Base-by-base conservation (phyloP, 2,113 vertebrate species). In the Smithornis capensis region DNA sequence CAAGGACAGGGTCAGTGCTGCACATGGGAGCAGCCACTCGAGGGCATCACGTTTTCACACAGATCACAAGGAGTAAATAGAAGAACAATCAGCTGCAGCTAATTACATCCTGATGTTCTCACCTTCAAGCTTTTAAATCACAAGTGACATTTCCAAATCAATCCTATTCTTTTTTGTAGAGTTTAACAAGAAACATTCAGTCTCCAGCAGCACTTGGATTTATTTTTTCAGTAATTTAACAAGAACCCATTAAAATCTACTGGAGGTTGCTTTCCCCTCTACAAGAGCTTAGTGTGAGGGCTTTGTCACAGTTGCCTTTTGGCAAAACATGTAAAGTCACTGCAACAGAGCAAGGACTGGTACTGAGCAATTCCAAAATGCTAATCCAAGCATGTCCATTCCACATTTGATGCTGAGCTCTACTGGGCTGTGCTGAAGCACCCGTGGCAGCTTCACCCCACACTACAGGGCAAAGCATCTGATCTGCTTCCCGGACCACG, bases 121-220 rank as follows among this genome's bases (percentile, higher is more conserved):
- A 89, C 89, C 76, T 77, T 69, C 62, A 55, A 91, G 85, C 73
- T 89, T 88, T 90, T 83, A 83, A 93, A 88, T 93, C 89, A 89
- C 80, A 75, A 78, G 56, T 81, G 84, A 92, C 94, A 92, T 85
- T 92, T 95, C 83, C 63, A 86, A 92, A 94, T 93, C 91, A 95
- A 92, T 94, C 84, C 84, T 85, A 78, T 78, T 96, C 90, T 86
- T 92, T 95, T 80, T 56, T 63, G 25, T 90, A 96, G 92, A 95
- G 67, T 95, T 94, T 93, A 90, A 88, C 62, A 90, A 84, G 86
- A 96, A 94, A 94, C 67, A 57, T 73, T 85, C 47, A 27, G 70
- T 90, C 73, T 73, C 69, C 45, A 52, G 79, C 82, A 83, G 81
- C 63, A 87, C 84, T 70, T 28, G 69, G 53, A 73, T 92, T 95